Percentiles rank a stretch among this genome's conserved stretches.
Conservation (phyloP, 2,888 invertebrate genomes). For the Pristionchus entomophagus region DNA sequence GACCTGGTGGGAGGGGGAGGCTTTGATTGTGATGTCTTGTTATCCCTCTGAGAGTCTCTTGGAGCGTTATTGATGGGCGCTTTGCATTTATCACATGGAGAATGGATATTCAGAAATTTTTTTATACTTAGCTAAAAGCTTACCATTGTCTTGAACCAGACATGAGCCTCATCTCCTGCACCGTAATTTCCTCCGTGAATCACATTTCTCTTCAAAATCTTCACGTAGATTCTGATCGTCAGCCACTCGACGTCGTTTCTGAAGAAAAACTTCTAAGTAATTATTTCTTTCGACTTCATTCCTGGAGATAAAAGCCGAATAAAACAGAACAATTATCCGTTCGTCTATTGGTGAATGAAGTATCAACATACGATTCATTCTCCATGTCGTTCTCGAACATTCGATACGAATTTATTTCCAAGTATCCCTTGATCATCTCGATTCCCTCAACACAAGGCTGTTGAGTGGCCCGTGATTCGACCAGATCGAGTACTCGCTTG, state of each 20-base stretch:
- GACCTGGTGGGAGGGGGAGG: neutral
- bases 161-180: neutral
- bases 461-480: slow-evolving; percentile 2
- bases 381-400: slow-evolving; percentile 17
- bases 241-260: slow-evolving; percentile 37
- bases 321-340: neutral
- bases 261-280: too few species aligned
- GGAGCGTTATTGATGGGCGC: too few species aligned
- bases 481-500: slow-evolving; percentile 2
- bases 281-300: neutral
- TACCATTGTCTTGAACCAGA: slow-evolving; percentile 26
- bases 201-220: neutral
- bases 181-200: slow-evolving; percentile 29
- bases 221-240: slow-evolving; percentile 29
- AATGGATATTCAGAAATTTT: neutral
- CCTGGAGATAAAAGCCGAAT: neutral
- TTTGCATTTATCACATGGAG: too few species aligned
- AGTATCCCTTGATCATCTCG: neutral
- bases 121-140: neutral
- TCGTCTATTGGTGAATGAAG: too few species aligned
- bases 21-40: too few species aligned
- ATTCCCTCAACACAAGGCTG: neutral
- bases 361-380: slow-evolving; percentile 1
- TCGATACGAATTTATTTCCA: slow-evolving; percentile 17
- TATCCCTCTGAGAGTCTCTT: neutral